Evolutionary conservation across 2,797 vertebrate species (phyloP), one percentile per base, ranked within the genome.

Genomic region (Geotrypetes seraphini): DNA sequence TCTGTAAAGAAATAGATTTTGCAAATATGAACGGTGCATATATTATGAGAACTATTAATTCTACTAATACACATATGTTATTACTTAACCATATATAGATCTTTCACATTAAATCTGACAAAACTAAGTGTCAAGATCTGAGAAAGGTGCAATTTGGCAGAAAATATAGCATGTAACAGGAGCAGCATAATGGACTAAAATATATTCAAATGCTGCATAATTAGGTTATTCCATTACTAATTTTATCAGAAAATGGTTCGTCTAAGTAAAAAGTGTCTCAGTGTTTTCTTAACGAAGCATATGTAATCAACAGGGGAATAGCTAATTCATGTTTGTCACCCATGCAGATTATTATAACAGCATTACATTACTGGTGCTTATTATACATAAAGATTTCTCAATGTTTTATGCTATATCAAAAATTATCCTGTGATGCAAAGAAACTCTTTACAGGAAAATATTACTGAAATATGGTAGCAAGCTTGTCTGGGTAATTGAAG

Each of bases 61-160:
- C 52, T 41, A 45, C 32, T 47, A 33, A 21, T 28, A 45, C 27
- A 54, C 19, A 38, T 39, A 17, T 2, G 39, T 53, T 57, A 53
- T 45, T 49, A 37, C 31, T 39, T 47, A 50, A 8, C n/a, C n/a
- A 42, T 41, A 31, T n/a, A 15, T 33, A 62, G 16, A 31, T 58
- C 54, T 19, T 57, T 43, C 9, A 35, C 22, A 49, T 54, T 62
- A 62, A 54, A 58, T 57, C 33, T 54, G 45, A 47, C 27, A 57
- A 60, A 62, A 60, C 44, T 30, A 48, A 27, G 29, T 36, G 25
- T 45, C 2, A 0, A 45, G 33, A 30, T 7, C n/a, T 27, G 37
- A 44, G 62, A 58, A 49, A 42, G 26, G 57, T 29, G 23, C 16
- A 34, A 45, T 58, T 66, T 69, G 11, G 34, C 8, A 39, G 34